phyloP scores from a whole-genome alignment of 2,888 invertebrate genomes.

The Athalia cordata region DNA sequence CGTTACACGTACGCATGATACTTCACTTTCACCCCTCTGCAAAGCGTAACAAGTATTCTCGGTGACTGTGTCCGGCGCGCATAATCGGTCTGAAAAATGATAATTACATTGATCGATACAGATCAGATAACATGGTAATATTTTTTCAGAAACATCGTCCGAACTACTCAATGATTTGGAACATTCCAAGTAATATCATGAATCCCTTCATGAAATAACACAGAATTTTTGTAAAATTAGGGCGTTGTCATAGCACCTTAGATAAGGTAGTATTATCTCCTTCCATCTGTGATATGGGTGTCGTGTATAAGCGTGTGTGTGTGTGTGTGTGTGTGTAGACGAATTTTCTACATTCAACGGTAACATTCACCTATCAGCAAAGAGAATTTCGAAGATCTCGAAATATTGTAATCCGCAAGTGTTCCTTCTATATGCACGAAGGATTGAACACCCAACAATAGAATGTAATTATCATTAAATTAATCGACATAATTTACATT shows the following conservation, averaged over 20 bases:
- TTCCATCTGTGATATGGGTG: conserved; percentile 23
- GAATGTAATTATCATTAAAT: too few relatives aligned
- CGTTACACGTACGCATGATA: conserved; percentile 58
- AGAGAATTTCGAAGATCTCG: too few relatives aligned
- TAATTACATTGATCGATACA: neutral
- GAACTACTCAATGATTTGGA: neutral
- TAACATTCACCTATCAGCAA: neutral
- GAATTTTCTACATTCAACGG: neutral
- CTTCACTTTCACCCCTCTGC: conserved; percentile 53
- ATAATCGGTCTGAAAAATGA: conserved; percentile 58
- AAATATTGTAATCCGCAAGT: too few relatives aligned
- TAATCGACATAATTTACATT: too few relatives aligned
- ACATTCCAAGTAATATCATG: neutral
- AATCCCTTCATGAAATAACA: neutral
- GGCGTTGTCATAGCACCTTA: conserved; percentile 40
- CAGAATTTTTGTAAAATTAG: conserved; percentile 4
- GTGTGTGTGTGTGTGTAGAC: neutral
- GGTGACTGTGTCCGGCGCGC: conserved; percentile 51
- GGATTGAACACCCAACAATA: neutral
- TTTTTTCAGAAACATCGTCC: neutral
- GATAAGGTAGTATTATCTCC: conserved; percentile 45
- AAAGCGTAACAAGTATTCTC: conserved; percentile 52
- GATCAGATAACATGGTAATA: neutral
- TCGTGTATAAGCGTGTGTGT: neutral
- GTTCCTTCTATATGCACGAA: neutral